These are phyloP conservation scores for Sebastes kiyomatsui DNA, from an alignment of 2,797 vertebrate species.

Conservation along the genomic window DNA sequence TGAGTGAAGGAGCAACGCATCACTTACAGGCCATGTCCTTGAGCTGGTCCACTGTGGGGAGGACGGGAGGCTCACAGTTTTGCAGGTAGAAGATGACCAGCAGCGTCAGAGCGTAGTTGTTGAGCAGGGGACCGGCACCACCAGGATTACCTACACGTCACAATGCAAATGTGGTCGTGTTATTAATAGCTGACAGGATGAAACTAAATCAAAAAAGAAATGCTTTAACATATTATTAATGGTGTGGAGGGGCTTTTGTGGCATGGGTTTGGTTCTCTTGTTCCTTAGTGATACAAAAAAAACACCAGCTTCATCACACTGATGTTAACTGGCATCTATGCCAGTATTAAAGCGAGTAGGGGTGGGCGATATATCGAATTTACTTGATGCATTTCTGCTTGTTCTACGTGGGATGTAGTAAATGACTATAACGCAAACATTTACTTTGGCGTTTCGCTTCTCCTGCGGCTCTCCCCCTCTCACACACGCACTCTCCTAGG, in stretches of 20 bases:
- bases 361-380: too few species aligned
- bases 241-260: not conserved
- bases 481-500: too few species aligned
- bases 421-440: too few species aligned
- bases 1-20: not conserved
- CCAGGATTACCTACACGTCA: conserved; percentile 83
- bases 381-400: too few species aligned
- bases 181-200: not conserved
- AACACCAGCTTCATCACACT: not conserved
- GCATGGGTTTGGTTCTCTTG: not conserved
- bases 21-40: conserved; percentile 86
- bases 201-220: not conserved
- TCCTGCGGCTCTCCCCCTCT: too few species aligned
- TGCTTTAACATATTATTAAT: not conserved
- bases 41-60: conserved; percentile 85
- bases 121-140: conserved; percentile 89
- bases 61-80: conserved; percentile 85
- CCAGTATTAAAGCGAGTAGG: not conserved
- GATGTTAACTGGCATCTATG: not conserved
- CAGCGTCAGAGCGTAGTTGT: conserved; percentile 93
- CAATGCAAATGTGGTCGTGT: not conserved
- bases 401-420: too few species aligned
- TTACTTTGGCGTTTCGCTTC: too few species aligned
- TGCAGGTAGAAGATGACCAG: conserved; percentile 92
- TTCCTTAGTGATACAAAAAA: not conserved